These are phyloP conservation scores for Centrocercus urophasianus DNA, from an alignment of 2,113 vertebrate species.

Conservation along the genomic window DNA sequence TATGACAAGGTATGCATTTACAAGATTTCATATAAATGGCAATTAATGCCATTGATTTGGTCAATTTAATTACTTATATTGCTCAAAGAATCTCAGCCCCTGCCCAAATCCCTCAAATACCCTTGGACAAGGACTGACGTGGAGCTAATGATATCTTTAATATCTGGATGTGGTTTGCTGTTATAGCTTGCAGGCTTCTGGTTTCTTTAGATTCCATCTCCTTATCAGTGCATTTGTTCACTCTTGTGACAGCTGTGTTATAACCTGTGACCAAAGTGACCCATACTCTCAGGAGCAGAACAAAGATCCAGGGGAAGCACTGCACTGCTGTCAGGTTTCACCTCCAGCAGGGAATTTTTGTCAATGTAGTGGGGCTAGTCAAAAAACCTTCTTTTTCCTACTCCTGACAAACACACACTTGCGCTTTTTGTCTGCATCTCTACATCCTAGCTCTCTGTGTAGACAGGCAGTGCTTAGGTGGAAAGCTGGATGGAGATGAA, in stretches of 20 bases:
- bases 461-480: background rate
- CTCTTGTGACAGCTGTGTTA: background rate
- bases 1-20: background rate
- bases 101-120: background rate
- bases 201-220: background rate
- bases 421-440: background rate
- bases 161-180: background rate
- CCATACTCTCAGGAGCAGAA: background rate
- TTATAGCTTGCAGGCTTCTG: background rate
- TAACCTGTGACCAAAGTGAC: background rate
- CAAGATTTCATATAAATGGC: background rate
- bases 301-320: background rate
- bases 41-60: background rate
- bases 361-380: background rate
- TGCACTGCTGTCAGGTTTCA: accelerated
- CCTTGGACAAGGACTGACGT: background rate
- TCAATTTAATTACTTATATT: background rate
- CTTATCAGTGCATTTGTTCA: background rate
- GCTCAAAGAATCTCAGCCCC: background rate
- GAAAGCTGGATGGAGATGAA: background rate
- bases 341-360: background rate
- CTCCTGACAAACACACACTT: accelerated
- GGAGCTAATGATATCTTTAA: background rate
- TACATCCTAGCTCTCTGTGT: background rate
- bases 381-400: background rate